Evolutionary conservation across 2,888 invertebrate genomes (phyloP).

Genomic region (Scrobipalpa atriplicella): DNA sequence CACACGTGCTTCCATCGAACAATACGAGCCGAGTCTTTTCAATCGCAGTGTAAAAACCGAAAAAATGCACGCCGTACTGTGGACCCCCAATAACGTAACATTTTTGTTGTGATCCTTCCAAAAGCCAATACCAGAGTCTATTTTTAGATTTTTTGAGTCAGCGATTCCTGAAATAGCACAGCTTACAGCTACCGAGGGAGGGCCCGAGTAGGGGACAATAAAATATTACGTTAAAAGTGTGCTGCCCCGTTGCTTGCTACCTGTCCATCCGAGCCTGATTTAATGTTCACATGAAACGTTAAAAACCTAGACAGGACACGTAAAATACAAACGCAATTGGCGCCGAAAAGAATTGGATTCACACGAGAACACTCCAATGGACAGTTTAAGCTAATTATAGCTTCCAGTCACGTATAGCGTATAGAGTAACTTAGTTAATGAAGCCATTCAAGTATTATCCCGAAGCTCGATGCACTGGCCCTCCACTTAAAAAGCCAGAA

Average conservation of each 20-base stretch:
- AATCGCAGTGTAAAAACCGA: constrained; percentile 35
- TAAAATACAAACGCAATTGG: constrained; percentile 17
- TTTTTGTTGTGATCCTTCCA: constrained; percentile 25
- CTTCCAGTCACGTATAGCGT: constrained; percentile 64
- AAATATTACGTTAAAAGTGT: constrained; percentile 20
- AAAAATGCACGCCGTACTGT: constrained; percentile 13
- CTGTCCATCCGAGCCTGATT: constrained; percentile 11
- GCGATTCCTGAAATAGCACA: constrained; percentile 25
- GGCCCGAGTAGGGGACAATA: constrained; percentile 12
- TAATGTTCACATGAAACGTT: constrained; percentile 7
- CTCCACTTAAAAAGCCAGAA: constrained; percentile 36
- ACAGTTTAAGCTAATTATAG: constrained; percentile 50
- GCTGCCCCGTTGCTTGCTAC: constrained; percentile 5
- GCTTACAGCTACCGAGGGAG: constrained; percentile 8
- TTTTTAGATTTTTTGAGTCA: constrained; percentile 20
- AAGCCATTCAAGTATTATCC: constrained; percentile 66
- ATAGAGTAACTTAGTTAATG: constrained; percentile 62
- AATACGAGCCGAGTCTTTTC: constrained; percentile 48
- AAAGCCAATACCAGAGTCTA: constrained; percentile 17
- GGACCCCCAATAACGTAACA: constrained; percentile 28
- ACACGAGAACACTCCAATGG: constrained; percentile 35
- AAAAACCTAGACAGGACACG: not conserved
- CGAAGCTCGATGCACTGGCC: constrained; percentile 43
- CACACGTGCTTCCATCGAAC: constrained; percentile 57
- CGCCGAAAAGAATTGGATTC: constrained; percentile 25